Base-by-base conservation (phyloP, 2,888 invertebrate genomes). In the Monopis laevigella region DNA sequence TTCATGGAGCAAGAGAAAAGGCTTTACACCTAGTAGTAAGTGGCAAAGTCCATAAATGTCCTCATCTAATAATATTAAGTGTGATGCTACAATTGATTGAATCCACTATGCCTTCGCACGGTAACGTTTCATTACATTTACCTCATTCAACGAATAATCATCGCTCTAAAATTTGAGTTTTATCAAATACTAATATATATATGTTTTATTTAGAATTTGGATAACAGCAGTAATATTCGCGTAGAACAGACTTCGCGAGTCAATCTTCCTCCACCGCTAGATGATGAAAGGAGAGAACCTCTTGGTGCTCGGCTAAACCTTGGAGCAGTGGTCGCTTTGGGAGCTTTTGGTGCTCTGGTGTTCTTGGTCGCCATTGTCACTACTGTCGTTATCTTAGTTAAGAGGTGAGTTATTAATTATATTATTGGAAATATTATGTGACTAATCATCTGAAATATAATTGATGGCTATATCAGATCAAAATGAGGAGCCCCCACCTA, bases 341-440 rank as follows among this genome's bases (percentile, higher is more conserved):
- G 92, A 2, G 92, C 93, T 6, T 94, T 95, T 62, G 95, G 93
- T n/a, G 93, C 90, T 6, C 89, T 96, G 53, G 92, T 95, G 5
- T 92, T 96, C 64, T 82, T 96, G 38, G 90, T 94, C 7, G 94
- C 93, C 17, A 89, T 95, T 47, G 89, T 94, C 50, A 93, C 94
- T 2, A 93, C 94, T 3, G 88, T 94, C 48, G 90, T 96, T 45
- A 91, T 95, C 45, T 82, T 96, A 50, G 88, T 95, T 40, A 83
- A 91, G 74, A 93, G 94, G 96, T 96, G 13, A 38, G 26, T 26
- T 13, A 13, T 32, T 11, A 34, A 24, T 28, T 26, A 43, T 24
- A 18, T 17, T 27, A 39, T 18, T 39, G 10, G 30, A 41, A 16
- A 24, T 24, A 7, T 24, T 24, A 24, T 24, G 10, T 24, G n/a